Evolutionary conservation across 2,888 invertebrate species (phyloP), one percentile per base, ranked within the genome.

Genomic region (Zygaena filipendulae): DNA sequence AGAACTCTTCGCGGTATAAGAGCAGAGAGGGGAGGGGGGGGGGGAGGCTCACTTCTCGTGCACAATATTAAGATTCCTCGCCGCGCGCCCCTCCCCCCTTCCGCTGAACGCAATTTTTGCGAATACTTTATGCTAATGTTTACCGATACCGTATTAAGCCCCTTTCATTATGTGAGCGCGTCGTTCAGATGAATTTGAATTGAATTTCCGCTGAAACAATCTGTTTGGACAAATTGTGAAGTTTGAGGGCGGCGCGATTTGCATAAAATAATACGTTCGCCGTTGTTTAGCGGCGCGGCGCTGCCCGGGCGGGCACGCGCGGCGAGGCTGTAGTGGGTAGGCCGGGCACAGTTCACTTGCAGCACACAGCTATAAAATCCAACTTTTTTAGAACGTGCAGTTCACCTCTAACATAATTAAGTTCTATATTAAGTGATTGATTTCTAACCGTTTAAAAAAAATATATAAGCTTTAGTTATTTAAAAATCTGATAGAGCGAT

Each of bases 61-160:
- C n/a, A 31, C 21, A 40, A 49, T 57, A 59, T 69, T 63, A 60
- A 64, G 59, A 66, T 59, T 56, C 55, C 52, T 39, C 47, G 33
- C 35, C 47, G n/a, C n/a, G n/a, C 45, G 40, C 52, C 45, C 44
- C 34, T 42, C 41, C 33, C 39, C 42, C 37, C 45, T 47, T 45
- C n/a, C n/a, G 45, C n/a, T 43, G 51, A 46, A 54, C 54, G 59
- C 59, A 62, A 66, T 66, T 63, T 67, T 68, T 61, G 53, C 53
- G 43, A 58, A 59, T 54, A 58, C 61, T 61, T 64, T 59, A 66
- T 64, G 60, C 58, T 59, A 64, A 68, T 63, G 52, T 63, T 64
- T 60, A 58, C 56, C 52, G 52, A 62, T 59, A 56, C 54, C 49
- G 53, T 49, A n/a, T n/a, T n/a, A 54, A 54, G 55, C 53, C 59